Percentiles rank a stretch among this genome's conserved stretches.
phyloP scores from a whole-genome alignment of 2,113 vertebrate species.

The Nansenia antarctica region DNA sequence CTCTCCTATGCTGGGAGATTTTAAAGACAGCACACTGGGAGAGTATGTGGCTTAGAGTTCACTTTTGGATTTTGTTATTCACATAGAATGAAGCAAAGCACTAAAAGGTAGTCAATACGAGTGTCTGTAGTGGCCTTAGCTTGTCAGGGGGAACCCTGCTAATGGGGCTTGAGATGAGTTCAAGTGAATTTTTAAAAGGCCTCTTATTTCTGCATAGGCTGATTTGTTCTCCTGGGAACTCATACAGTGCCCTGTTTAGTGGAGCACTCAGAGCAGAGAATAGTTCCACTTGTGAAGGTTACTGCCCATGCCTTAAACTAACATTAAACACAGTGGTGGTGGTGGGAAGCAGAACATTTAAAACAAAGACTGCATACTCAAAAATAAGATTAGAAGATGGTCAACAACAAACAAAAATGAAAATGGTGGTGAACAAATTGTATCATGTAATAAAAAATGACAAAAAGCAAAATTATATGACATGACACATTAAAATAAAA shows the following conservation, averaged over 20 bases:
- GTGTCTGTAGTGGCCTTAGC: constrained; percentile 50
- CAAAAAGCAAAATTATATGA: constrained; percentile 28
- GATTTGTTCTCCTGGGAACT: constrained; percentile 56
- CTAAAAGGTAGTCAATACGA: constrained; percentile 67
- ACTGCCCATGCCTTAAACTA: constrained; percentile 36
- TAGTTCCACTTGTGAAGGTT: constrained; percentile 36
- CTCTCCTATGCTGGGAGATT: constrained; percentile 31
- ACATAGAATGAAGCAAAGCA: constrained; percentile 64
- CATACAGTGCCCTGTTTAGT: constrained; percentile 36
- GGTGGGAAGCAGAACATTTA: constrained; percentile 22
- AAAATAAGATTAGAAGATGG: constrained; percentile 39
- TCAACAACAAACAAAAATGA: constrained; percentile 52
- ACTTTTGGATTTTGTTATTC: constrained; percentile 54
- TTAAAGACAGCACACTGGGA: constrained; percentile 51
- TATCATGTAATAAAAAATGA: constrained; percentile 40
- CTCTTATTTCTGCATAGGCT: constrained; percentile 61
- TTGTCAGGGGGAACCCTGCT: constrained; percentile 46
- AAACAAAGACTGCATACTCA: constrained; percentile 25
- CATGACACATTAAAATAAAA: constrained; percentile 63
- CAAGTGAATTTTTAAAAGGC: constrained; percentile 68
- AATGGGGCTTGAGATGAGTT: constrained; percentile 65
- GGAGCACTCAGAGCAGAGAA: constrained; percentile 34
- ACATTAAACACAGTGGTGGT: constrained; percentile 26
- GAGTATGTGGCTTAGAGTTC: constrained; percentile 38
- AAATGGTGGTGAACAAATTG: background rate